Evolutionary conservation across 1,140 invertebrate species (phyloP).

Genomic region (Penaeus indicus): DNA sequence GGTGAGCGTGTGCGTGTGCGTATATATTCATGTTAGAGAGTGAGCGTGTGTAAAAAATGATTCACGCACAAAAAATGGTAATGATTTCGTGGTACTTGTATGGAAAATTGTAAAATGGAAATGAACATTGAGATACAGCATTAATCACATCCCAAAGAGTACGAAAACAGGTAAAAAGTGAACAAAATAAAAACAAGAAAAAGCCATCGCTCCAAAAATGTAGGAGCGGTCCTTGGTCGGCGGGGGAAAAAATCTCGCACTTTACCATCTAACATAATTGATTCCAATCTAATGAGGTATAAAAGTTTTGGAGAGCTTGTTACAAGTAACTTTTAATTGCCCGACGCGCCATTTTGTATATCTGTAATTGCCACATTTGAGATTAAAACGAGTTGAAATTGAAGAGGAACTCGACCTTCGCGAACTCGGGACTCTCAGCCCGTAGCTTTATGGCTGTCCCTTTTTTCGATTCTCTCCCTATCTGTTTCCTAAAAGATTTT

Average conservation of each 20-base stretch:
- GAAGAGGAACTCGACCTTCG: constrained; percentile 5
- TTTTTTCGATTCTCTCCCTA: too few relatives aligned
- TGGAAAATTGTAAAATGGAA: too few relatives aligned
- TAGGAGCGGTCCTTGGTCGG: too few relatives aligned
- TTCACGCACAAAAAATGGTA: too few relatives aligned
- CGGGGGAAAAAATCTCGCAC: constrained; percentile 38
- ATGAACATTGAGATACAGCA: too few relatives aligned
- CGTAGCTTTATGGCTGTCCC: too few relatives aligned
- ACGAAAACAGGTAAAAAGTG: neutral
- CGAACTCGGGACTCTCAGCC: neutral
- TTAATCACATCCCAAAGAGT: too few relatives aligned
- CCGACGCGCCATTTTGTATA: constrained; percentile 51
- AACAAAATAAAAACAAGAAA: neutral
- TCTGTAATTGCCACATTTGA: constrained; percentile 58
- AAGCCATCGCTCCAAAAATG: neutral
- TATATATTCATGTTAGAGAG: too few relatives aligned
- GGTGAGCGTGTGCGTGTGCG: too few relatives aligned
- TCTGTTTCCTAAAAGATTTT: too few relatives aligned
- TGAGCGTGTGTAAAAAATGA: too few relatives aligned
- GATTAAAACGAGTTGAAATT: constrained; percentile 39
- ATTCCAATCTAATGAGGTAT: constrained; percentile 58
- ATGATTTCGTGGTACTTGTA: too few relatives aligned
- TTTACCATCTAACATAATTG: constrained; percentile 56
- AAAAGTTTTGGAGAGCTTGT: constrained; percentile 57
- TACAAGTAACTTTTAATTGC: constrained; percentile 59